These are phyloP conservation scores for Physella acuta DNA, from an alignment of 1,140 invertebrate genomes.

Conservation along the genomic window DNA sequence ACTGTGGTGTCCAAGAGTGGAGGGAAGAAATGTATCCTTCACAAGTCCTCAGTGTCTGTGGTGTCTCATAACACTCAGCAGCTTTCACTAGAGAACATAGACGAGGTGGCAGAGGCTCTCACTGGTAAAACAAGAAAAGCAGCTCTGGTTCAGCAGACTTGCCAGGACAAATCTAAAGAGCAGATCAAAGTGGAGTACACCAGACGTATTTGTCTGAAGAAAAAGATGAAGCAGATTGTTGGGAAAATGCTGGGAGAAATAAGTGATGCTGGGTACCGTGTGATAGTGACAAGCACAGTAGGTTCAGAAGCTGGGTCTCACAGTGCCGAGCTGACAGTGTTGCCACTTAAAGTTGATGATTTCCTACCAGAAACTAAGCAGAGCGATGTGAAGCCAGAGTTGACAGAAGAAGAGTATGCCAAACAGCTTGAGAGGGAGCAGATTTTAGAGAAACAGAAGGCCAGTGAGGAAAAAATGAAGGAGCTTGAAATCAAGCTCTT, in stretches of 20 bases:
- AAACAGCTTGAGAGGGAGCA: constrained; percentile 22
- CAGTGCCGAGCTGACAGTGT: constrained; percentile 19
- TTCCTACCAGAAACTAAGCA: constrained; percentile 20
- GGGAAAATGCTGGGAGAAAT: constrained; percentile 17
- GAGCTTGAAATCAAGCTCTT: constrained; percentile 20
- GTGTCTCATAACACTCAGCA: constrained; percentile 20
- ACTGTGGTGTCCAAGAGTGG: constrained; percentile 18
- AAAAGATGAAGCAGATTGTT: constrained; percentile 20
- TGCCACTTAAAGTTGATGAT: constrained; percentile 22
- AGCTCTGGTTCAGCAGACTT: constrained; percentile 2
- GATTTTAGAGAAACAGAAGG: constrained; percentile 22
- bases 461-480: constrained; percentile 23
- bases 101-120: constrained; percentile 16
- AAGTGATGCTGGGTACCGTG: constrained; percentile 24
- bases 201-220: constrained; percentile 14
- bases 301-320: constrained; percentile 22
- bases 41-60: constrained; percentile 22
- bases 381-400: constrained; percentile 18
- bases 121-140: constrained; percentile 19
- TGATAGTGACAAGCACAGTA: constrained; percentile 20
- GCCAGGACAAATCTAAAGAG: constrained; percentile 19
- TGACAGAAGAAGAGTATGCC: constrained; percentile 25
- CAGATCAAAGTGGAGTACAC: constrained; percentile 7
- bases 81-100: constrained; percentile 17
- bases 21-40: constrained; percentile 9